Conservation (phyloP, 1,140 invertebrate species). For the Pseudomyrmex cubaensis region DNA sequence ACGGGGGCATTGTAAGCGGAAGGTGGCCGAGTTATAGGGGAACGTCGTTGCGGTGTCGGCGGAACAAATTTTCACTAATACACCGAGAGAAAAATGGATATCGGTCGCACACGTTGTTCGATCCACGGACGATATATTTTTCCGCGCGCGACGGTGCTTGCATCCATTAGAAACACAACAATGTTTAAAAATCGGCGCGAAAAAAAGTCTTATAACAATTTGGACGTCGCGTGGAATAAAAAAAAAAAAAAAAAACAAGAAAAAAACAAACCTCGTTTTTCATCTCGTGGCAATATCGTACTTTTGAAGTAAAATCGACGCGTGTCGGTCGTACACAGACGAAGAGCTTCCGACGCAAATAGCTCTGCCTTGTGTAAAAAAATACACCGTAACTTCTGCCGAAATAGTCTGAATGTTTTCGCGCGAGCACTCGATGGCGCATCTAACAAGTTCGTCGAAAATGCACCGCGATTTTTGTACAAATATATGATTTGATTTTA, state of each 20-base stretch:
- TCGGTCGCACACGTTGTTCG: conserved; percentile 14
- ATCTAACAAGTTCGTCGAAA: neutral
- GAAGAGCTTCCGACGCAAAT: conserved; percentile 13
- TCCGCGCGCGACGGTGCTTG: neutral
- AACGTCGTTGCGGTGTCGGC: conserved; percentile 32
- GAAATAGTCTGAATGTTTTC: conserved; percentile 44
- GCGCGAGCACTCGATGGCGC: neutral
- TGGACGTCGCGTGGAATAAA: conserved; percentile 1
- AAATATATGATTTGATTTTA: conserved; percentile 26
- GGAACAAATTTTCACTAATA: conserved; percentile 55
- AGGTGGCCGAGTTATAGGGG: conserved; percentile 37
- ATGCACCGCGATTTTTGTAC: neutral
- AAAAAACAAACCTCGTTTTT: conserved; percentile 20
- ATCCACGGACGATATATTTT: conserved; percentile 1
- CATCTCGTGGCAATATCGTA: neutral
- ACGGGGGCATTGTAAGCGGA: conserved; percentile 27
- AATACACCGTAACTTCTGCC: conserved; percentile 24
- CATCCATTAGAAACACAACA: neutral
- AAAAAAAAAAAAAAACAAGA: too few species aligned
- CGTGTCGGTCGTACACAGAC: neutral
- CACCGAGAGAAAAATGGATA: conserved; percentile 34
- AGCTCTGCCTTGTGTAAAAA: conserved; percentile 8
- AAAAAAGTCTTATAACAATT: neutral
- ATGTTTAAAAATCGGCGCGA: conserved; percentile 16
- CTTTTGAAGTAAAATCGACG: conserved; percentile 28